Evolutionary conservation across 2,888 invertebrate genomes (phyloP), one percentile per base, ranked within the genome.

Genomic region (Melitaea athalia): DNA sequence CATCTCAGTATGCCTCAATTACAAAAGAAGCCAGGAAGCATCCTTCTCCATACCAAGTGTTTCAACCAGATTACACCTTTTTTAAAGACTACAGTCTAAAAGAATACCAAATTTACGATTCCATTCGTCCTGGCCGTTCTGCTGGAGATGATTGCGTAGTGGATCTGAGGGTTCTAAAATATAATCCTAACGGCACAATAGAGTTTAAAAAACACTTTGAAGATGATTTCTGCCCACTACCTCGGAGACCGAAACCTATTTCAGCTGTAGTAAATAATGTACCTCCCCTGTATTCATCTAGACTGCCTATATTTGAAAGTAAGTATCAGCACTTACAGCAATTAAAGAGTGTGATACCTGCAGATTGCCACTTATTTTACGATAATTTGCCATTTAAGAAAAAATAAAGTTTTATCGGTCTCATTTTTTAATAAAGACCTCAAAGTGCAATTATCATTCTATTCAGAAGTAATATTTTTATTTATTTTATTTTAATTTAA

Each of bases 21-120:
- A 24, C 43, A 43, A 43, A 43, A 43, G 4, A 43, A 43, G 43
- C 43, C 11, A 43, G 43, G 1, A 43, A 11, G 43, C 43, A 43
- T 43, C 43, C 43, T 43, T 43, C 43, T 43, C 43, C 43, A 43
- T 43, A 43, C 43, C 43, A 43, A 11, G 43, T 43, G 8, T 43
- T 43, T 43, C 43, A 43, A 11, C 11, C 43, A 43, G 43, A 43
- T 11, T 43, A 43, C 43, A 43, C 43, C 43, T 43, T 43, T 11
- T 43, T 11, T 43, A 43, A 43, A 43, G 69, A 68, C 65, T 63
- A 67, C 67, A 64, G 69, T 61, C 15, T 61, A 55, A 68, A 71
- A 66, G 63, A 66, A 43, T 71, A 71, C 63, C 68, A 66, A 59
- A 59, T 71, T 60, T 68, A 71, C 52, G 65, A 71, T 38, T 68